A percentile compares a stretch with the other conserved stretches of the same genome.
Evolutionary conservation across 2,113 vertebrate species (phyloP).

Genomic region (Brevimyrus niger): DNA sequence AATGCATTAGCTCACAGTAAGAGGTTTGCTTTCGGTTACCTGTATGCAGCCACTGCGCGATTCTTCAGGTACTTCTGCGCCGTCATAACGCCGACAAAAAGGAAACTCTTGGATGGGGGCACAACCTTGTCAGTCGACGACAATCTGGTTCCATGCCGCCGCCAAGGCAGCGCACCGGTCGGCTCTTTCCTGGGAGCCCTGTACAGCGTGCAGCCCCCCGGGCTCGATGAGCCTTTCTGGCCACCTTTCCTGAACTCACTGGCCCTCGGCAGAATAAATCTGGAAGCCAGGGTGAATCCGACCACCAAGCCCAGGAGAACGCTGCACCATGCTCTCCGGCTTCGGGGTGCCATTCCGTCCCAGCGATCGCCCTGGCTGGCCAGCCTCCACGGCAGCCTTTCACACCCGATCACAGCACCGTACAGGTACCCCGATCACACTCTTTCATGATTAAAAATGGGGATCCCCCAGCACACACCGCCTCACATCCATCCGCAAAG

Average conservation of each 20-base stretch:
- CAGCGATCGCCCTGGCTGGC: background rate
- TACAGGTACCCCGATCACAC: slow-evolving; percentile 37
- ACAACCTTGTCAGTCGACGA: slow-evolving; percentile 41
- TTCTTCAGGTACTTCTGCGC: slow-evolving; percentile 91
- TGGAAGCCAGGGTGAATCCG: slow-evolving; percentile 86
- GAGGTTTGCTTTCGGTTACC: slow-evolving; percentile 55
- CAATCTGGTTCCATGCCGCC: slow-evolving; percentile 40
- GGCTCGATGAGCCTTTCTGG: slow-evolving; percentile 57
- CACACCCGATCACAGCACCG: slow-evolving; percentile 11
- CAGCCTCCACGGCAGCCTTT: slow-evolving; percentile 12
- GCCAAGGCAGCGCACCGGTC: slow-evolving; percentile 51
- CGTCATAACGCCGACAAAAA: slow-evolving; percentile 93
- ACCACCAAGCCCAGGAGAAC: slow-evolving; percentile 80
- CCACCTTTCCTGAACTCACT: slow-evolving; percentile 67
- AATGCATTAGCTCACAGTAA: background rate
- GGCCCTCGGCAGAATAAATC: slow-evolving; percentile 74
- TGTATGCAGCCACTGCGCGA: slow-evolving; percentile 80
- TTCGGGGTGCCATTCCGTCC: slow-evolving; percentile 70
- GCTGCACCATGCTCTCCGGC: slow-evolving; percentile 81
- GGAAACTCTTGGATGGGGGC: slow-evolving; percentile 63
- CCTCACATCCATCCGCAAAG: slow-evolving; percentile 48
- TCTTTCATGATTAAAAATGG: slow-evolving; percentile 45
- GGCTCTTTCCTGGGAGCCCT: slow-evolving; percentile 45
- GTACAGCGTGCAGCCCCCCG: slow-evolving; percentile 46
- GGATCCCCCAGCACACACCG: slow-evolving; percentile 47